Percentiles rank a stretch among this genome's conserved stretches.
These are phyloP conservation scores for Pelecanus crispus DNA, from an alignment of 2,113 vertebrate genomes.

Conservation along the genomic window DNA sequence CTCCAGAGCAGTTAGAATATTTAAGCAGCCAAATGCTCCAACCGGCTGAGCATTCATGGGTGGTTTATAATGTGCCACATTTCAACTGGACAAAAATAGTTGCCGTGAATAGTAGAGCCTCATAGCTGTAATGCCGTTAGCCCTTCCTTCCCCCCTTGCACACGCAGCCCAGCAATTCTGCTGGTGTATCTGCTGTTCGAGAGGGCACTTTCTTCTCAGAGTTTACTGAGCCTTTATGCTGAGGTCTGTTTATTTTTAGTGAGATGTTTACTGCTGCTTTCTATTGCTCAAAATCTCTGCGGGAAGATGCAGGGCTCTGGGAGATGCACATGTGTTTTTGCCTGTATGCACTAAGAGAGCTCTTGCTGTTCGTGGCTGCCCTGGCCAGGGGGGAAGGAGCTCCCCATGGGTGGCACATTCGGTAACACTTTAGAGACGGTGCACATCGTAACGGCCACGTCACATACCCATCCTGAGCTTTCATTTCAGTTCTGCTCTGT, in stretches of 20 bases:
- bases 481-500: background rate
- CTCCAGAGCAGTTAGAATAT: background rate
- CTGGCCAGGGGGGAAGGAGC: rapidly evolving
- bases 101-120: background rate
- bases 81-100: background rate
- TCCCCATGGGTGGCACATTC: rapidly evolving
- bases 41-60: background rate
- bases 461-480: rapidly evolving
- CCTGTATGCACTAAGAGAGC: background rate
- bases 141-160: background rate
- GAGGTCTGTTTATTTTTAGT: background rate
- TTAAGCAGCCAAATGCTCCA: background rate
- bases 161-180: rapidly evolving
- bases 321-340: background rate
- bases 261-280: background rate
- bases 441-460: background rate
- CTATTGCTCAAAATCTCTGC: background rate
- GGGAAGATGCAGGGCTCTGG: background rate
- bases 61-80: background rate
- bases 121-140: background rate
- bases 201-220: background rate
- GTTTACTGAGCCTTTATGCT: background rate
- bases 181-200: background rate
- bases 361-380: background rate
- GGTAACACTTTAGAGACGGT: background rate